A percentile compares a stretch with the other conserved stretches of the same genome.
These are phyloP conservation scores for Papilio glaucus DNA, from an alignment of 1,140 invertebrate genomes.

Conservation along the genomic window DNA sequence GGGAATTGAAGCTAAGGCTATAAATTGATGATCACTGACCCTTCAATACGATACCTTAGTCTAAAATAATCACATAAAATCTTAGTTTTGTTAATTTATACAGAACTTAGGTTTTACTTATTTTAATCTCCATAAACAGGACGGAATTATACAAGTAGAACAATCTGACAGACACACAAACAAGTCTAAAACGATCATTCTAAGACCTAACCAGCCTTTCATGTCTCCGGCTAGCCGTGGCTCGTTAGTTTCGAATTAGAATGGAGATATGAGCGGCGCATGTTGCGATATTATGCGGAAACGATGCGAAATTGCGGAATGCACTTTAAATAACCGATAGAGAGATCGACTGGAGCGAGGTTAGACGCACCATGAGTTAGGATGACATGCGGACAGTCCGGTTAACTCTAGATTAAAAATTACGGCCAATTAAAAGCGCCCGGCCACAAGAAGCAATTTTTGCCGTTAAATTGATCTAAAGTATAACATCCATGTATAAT, in stretches of 20 bases:
- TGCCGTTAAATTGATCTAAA: too few relatives aligned
- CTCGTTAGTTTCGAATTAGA: constrained; percentile 28
- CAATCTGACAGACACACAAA: constrained; percentile 1
- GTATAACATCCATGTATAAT: too few relatives aligned
- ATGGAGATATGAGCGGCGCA: constrained; percentile 1
- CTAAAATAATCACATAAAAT: too few relatives aligned
- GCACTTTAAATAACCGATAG: constrained; percentile 43
- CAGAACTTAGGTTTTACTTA: too few relatives aligned
- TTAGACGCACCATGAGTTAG: not conserved
- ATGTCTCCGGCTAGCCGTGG: not conserved
- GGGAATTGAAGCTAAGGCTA: too few relatives aligned
- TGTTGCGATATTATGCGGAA: constrained; percentile 25
- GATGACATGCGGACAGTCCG: not conserved
- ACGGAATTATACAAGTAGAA: not conserved
- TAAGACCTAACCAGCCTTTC: constrained; percentile 1
- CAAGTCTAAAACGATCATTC: not conserved
- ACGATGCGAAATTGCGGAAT: constrained; percentile 34
- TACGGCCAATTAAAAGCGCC: too few relatives aligned
- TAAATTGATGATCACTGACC: too few relatives aligned
- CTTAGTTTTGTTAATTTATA: too few relatives aligned
- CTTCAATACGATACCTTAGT: too few relatives aligned
- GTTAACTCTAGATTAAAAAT: too few relatives aligned
- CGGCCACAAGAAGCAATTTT: too few relatives aligned
- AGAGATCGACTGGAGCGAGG: constrained; percentile 42
- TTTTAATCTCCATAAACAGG: not conserved